Conservation (phyloP, 2,113 vertebrate genomes). For the Dicerorhinus sumatrensis region DNA sequence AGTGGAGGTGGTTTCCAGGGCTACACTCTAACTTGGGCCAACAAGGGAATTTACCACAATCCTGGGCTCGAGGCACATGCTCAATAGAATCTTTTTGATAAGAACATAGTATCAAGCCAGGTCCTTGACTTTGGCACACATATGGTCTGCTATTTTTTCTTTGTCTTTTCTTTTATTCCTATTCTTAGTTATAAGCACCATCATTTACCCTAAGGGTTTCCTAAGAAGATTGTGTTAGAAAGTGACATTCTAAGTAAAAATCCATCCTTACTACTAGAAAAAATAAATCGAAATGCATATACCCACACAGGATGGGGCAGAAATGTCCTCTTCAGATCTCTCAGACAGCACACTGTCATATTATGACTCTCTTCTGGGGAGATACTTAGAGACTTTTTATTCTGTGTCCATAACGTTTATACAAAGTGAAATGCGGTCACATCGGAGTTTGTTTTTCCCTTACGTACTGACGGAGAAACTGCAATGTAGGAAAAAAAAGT, state of each 20-base stretch:
- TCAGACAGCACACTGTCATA: background rate
- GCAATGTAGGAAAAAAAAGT: background rate
- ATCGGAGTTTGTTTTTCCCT: background rate
- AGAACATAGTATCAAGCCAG: background rate
- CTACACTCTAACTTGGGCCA: background rate
- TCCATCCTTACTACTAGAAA: background rate
- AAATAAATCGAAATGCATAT: background rate
- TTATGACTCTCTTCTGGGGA: background rate
- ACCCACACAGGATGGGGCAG: rapidly evolving
- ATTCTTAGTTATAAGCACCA: background rate
- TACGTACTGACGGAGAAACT: background rate
- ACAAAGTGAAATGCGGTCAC: background rate
- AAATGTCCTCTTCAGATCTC: background rate
- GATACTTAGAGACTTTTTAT: background rate
- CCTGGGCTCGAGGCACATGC: background rate
- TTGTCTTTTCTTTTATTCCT: background rate
- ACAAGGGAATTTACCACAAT: rapidly evolving
- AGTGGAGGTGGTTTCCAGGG: background rate
- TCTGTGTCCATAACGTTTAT: background rate
- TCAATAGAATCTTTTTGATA: background rate
- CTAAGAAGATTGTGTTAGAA: background rate
- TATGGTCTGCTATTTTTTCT: background rate
- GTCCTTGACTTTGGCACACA: background rate
- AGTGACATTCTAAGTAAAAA: background rate
- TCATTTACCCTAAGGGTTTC: background rate